Evolutionary conservation across 2,888 invertebrate genomes (phyloP), one percentile per base, ranked within the genome.

Genomic region (Sinelater perroti): DNA sequence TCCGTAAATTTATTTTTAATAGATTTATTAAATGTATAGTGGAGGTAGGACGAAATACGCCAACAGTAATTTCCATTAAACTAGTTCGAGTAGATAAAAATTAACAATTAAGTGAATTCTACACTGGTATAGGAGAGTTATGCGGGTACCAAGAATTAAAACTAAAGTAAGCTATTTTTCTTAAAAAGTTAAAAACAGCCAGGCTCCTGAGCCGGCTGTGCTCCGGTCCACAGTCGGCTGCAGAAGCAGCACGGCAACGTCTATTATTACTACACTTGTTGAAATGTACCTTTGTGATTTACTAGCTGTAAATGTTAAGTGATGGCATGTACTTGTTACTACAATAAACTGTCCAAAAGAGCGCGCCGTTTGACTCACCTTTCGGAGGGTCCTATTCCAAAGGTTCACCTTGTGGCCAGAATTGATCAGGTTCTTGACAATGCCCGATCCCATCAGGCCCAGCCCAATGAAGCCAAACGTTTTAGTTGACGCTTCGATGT

Each of bases 401-500:
- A 97, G 88, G 65, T 92, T 86, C 47, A 97, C 94, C 73, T 89
- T 90, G 76, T 97, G 97, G 0, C 96, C 96, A 2, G 95, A 94
- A 78, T 92, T 90, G 70, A 97, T 86, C 49, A 97, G 84, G 78
- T 97, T 97, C 83, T 95, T 95, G 11, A 97, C 95, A 73, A 97
- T 92, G 17, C 95, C 95, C 58, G 91, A 88, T 44, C 97, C 97
- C 92, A 97, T 97, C 73, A 93, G 93, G 53, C 97, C 97, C 21
- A 97, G 84, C 0, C 97, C 97, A 18, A 97, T 86, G 80, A 97
- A 97, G 18, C 97, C 97, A 76, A 97, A 96, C 73, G 89, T 91
- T 79, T 91, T 85, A 63, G 85, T 85, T 14, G 95, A 93, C 0
- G 97, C 90, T 60, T 86, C 86, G 64, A 96, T 93, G 67, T 93